Base-by-base conservation (phyloP, 2,113 vertebrate genomes). In the Scortum barcoo region DNA sequence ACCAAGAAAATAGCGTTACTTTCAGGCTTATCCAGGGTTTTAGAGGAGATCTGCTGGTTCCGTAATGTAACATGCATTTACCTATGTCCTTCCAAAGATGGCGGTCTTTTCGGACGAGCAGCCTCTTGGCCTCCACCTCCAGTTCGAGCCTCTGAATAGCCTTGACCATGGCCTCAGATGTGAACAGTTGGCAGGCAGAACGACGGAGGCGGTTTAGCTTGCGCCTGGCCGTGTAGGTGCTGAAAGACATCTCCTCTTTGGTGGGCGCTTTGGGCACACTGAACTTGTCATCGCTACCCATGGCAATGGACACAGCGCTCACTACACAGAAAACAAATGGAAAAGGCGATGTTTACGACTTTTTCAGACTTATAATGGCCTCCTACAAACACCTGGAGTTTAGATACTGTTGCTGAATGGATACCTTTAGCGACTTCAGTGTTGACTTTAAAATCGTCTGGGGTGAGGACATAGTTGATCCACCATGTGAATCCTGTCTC, bases 41-140 rank as follows among this genome's bases (percentile, higher is more conserved):
- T 1, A 38, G 0, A 16, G 19, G 16, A 33, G 33, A 12, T 3
- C 10, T 0, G 0, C 3, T 8, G 56, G 30, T 13, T 22, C 42
- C 65, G 26, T 13, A 19, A 4, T 0, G 1, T 0, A 5, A 7
- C 3, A 7, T 5, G 20, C 1, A 28, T 38, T n/a, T 93, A 99
- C 98, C 98, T 67, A 99, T 93, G 86, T 99, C 98, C 67, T 97
- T 99, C 98, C 98, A 99, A 60, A 99, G 96, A 89, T 99, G 98
- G 24, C 97, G 94, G 84, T 99, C 98, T 86, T 95, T 98, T 16
- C 98, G 96, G 28, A 99, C 95, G 12, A 96, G 92, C 46, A 99
- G 91, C 73, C 96, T 96, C 17, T 89, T 91, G 75, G 90, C 93
- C 86, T 98, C 97, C 72, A 99, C 96, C 86, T 99, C 98, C 50